Evolutionary conservation across 2,797 vertebrate species (phyloP).

Genomic region (Poliocrania exsul): DNA sequence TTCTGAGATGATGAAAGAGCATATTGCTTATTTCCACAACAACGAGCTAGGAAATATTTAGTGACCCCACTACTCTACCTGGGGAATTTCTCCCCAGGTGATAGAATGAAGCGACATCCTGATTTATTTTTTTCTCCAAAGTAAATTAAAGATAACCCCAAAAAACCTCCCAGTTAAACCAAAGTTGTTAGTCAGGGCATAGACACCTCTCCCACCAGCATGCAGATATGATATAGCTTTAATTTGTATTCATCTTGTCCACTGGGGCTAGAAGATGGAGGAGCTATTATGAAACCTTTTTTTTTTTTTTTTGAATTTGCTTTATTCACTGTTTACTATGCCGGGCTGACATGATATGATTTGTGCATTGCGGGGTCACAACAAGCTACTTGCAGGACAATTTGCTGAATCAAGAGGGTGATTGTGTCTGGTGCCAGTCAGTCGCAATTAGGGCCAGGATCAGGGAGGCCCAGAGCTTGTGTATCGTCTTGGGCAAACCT

Average conservation of each 20-base stretch:
- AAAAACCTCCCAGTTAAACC: not conserved
- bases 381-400: conserved; percentile 84
- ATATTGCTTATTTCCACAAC: conserved; percentile 61
- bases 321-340: conserved; percentile 83
- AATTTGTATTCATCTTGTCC: conserved; percentile 51
- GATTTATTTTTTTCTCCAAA: not conserved
- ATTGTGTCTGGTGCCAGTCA: conserved; percentile 99
- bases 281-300: conserved; percentile 55
- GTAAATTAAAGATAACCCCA: not conserved
- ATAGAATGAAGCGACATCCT: not conserved
- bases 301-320: conserved; percentile 56
- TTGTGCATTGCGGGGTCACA: conserved; percentile 87
- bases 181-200: not conserved
- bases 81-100: conserved; percentile 56
- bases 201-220: not conserved
- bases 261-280: conserved; percentile 56
- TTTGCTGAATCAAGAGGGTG: conserved; percentile 92
- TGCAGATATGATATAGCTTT: conserved; percentile 36
- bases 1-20: conserved; percentile 25
- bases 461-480: conserved; percentile 83
- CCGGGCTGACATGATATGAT: conserved; percentile 89
- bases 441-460: conserved; percentile 97
- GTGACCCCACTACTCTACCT: not conserved
- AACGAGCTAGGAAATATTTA: conserved; percentile 34
- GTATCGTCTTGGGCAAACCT: conserved; percentile 83